Evolutionary conservation across 2,797 vertebrate species (phyloP).

Genomic region (Aselliscus stoliczkanus): DNA sequence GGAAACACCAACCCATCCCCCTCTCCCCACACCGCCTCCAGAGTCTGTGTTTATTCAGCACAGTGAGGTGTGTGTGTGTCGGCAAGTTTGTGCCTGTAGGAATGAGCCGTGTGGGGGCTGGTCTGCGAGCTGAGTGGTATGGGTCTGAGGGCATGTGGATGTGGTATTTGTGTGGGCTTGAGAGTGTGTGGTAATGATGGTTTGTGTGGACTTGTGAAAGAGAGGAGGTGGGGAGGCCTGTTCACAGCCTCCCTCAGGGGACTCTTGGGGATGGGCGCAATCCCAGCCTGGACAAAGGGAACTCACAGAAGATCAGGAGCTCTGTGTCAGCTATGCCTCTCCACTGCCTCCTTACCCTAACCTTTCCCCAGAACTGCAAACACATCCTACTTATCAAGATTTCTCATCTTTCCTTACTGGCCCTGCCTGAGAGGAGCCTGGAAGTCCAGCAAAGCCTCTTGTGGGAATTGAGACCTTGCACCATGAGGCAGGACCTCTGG

Average conservation of each 20-base stretch:
- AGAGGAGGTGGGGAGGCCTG: not conserved
- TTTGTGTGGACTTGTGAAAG: slow-evolving; percentile 54
- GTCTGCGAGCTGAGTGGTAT: not conserved
- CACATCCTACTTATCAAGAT: not conserved
- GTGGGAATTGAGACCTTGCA: not conserved
- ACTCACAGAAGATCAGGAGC: not conserved
- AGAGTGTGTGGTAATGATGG: slow-evolving; percentile 31
- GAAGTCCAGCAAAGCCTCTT: not conserved
- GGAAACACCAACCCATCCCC: not conserved
- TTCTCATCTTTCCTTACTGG: not conserved
- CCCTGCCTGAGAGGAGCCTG: not conserved
- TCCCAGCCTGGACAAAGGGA: not conserved
- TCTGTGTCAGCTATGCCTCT: not conserved
- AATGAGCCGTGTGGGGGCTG: not conserved
- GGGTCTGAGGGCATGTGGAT: slow-evolving; percentile 27
- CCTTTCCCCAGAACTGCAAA: not conserved
- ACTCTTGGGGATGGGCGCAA: not conserved
- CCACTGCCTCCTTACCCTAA: not conserved
- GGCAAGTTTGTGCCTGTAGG: not conserved
- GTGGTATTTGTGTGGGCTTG: slow-evolving; percentile 45
- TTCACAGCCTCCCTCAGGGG: not conserved
- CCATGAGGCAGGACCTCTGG: not conserved
- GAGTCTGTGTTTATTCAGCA: slow-evolving; percentile 24
- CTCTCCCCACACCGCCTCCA: not conserved
- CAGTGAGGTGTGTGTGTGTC: not conserved